Evolutionary conservation across 2,113 vertebrate genomes (phyloP).

Genomic region (Dendrocopos noguchii): DNA sequence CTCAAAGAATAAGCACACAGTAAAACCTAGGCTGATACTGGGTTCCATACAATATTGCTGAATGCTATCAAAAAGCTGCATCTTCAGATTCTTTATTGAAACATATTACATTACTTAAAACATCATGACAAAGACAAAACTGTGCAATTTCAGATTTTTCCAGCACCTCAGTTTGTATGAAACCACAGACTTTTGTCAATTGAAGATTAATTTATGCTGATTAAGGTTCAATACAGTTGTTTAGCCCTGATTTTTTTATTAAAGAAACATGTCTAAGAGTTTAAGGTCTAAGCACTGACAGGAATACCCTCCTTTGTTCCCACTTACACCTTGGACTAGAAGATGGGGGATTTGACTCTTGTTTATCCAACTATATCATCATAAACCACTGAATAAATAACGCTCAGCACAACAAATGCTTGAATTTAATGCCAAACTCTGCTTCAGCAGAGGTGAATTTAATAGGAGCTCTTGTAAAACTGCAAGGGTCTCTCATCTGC

Average conservation of each 20-base stretch:
- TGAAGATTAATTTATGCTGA: constrained; percentile 29
- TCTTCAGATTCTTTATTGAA: constrained; percentile 54
- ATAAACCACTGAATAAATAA: constrained; percentile 3
- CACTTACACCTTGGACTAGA: neutral
- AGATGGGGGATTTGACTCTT: neutral
- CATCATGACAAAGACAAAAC: constrained; percentile 53
- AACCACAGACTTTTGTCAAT: neutral
- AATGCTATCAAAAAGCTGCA: constrained; percentile 24
- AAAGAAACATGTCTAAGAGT: neutral
- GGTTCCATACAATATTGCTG: constrained; percentile 21
- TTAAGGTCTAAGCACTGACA: neutral
- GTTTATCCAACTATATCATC: constrained; percentile 27
- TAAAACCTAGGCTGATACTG: constrained; percentile 37
- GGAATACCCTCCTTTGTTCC: neutral
- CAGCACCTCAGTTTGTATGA: constrained; percentile 32
- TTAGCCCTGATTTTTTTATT: neutral
- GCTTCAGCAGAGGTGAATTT: neutral
- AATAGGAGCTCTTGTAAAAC: neutral
- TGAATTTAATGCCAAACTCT: neutral
- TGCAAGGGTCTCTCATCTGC: neutral
- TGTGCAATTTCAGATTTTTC: constrained; percentile 48
- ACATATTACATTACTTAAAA: constrained; percentile 32
- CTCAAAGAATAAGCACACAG: constrained; percentile 29
- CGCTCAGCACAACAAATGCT: neutral
- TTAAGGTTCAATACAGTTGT: constrained; percentile 27